phyloP scores from a whole-genome alignment of 2,113 vertebrate genomes.

The Ictalurus punctatus region DNA sequence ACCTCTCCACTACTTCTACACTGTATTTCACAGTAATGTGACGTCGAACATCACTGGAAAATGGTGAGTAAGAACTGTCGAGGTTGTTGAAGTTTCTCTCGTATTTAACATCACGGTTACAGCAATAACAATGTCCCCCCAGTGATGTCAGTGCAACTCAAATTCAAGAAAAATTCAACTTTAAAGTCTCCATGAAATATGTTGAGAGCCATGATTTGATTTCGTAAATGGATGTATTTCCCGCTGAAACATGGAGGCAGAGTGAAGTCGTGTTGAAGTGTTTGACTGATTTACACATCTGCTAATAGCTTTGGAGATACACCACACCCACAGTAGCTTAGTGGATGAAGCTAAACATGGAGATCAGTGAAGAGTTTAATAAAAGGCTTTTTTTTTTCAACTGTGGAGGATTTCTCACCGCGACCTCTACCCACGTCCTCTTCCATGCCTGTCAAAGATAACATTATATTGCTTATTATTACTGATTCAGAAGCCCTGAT shows the following conservation, averaged over 20 bases:
- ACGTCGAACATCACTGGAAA: not conserved
- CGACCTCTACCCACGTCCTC: not conserved
- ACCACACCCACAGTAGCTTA: not conserved
- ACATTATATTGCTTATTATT: not conserved
- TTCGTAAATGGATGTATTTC: not conserved
- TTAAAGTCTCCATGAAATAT: not conserved
- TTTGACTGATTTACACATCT: not conserved
- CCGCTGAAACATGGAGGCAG: not conserved
- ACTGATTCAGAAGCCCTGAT: not conserved
- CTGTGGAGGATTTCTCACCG: not conserved
- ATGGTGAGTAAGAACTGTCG: not conserved
- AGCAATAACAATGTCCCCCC: not conserved
- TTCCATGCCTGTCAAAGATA: not conserved
- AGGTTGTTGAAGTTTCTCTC: not conserved
- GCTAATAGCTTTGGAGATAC: not conserved
- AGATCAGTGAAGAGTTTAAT: not conserved
- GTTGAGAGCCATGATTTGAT: not conserved
- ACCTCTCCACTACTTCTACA: not conserved
- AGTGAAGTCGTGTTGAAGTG: not conserved
- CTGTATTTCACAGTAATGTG: not conserved
- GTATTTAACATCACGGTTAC: not conserved
- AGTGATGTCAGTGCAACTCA: not conserved
- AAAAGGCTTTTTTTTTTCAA: not conserved
- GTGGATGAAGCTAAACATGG: not conserved
- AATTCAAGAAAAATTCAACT: not conserved